phyloP scores from a whole-genome alignment of 1,140 invertebrate genomes.

The Lanistes nyassanus region DNA sequence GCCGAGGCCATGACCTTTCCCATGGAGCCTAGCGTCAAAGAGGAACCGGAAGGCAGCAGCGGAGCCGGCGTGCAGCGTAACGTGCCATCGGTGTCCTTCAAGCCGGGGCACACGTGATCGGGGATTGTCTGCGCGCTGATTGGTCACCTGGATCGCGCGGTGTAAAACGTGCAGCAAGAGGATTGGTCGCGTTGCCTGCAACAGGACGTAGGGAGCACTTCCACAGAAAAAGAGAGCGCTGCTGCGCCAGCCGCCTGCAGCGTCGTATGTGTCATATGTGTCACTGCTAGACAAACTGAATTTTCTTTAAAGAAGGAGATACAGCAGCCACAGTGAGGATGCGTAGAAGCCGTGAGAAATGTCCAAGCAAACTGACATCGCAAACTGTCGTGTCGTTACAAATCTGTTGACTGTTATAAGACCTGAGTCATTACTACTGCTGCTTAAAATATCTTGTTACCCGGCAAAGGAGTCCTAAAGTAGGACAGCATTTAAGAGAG shows the following conservation, averaged over 20 bases:
- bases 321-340: too few relatives aligned
- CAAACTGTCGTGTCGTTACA: too few relatives aligned
- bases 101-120: conserved; percentile 48
- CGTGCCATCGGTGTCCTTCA: conserved; percentile 57
- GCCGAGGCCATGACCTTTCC: conserved; percentile 61
- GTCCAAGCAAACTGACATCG: too few relatives aligned
- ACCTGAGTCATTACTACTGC: too few relatives aligned
- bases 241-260: not conserved
- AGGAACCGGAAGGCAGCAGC: conserved; percentile 37
- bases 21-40: conserved; percentile 46
- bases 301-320: too few relatives aligned
- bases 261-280: not conserved
- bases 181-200: not conserved
- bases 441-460: too few relatives aligned
- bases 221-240: not conserved
- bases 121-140: not conserved
- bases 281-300: not conserved
- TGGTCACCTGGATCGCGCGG: not conserved
- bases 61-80: conserved; percentile 25
- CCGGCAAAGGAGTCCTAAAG: too few relatives aligned
- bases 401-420: too few relatives aligned
- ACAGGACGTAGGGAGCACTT: not conserved
- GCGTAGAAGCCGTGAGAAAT: too few relatives aligned
- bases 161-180: not conserved
- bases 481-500: too few relatives aligned